Evolutionary conservation across 2,888 invertebrate species (phyloP), one percentile per base, ranked within the genome.

Genomic region (Mongoloraphidia duomilia): DNA sequence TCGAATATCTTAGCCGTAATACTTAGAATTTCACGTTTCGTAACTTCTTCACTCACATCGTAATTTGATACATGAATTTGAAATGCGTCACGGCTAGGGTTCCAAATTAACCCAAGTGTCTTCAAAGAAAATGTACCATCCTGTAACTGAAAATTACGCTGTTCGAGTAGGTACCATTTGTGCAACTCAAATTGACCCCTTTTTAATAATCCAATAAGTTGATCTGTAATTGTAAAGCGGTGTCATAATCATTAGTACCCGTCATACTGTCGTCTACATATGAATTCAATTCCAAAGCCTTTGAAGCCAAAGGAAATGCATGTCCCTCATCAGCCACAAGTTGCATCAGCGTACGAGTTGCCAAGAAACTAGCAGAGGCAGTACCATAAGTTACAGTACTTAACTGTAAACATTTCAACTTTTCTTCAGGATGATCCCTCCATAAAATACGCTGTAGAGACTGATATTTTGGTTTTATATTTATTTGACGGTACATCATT

Each of bases 361-460:
- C 56, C 8, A 58, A 40, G 50, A 47, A 57, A 13, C 55, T 54
- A 4, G 56, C 57, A n/a, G 55, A 51, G 2, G 54, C 52, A 5
- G 49, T 55, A 8, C 58, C 58, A 43, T 56, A 57, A 4, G 53
- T 56, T 9, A 57, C 52, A 1, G 52, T 55, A 33, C 46, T 52
- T 39, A 57, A 38, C 47, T 56, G 41, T 11, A 39, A 54, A 41
- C 41, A 44, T 45, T 51, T 39, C 38, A 57, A 9, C 2, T 49
- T 9, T 14, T 43, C 34, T 4, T 40, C 10, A 8, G 34, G 33
- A 17, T 44, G 26, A 10, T 44, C 33, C 36, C 51, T 44, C 49
- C 49, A 49, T 9, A 49, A 17, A 12, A 49, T 46, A 8, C 45
- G 9, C 39, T 49, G 38, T 12, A 44, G 11, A 26, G 43, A n/a